These are phyloP conservation scores for Eupithecia inturbata DNA, from an alignment of 2,888 invertebrate species.

Conservation along the genomic window DNA sequence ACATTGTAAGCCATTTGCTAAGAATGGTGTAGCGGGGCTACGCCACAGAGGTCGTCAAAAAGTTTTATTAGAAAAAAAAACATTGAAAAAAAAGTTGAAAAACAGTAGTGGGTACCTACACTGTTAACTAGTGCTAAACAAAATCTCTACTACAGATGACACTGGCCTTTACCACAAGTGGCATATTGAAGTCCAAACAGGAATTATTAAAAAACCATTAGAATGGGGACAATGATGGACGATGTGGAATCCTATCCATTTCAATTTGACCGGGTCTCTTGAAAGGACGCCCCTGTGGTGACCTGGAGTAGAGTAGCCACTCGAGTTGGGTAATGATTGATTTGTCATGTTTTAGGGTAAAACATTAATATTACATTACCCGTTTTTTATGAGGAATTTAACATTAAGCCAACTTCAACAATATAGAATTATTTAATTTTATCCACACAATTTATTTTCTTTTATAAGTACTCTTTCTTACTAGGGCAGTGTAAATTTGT, in stretches of 20 bases:
- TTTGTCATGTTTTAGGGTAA: constrained; percentile 7
- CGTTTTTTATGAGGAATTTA: not conserved
- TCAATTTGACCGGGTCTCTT: constrained; percentile 75
- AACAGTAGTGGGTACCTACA: too few relatives aligned
- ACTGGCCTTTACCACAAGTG: constrained; percentile 64
- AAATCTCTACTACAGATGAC: constrained; percentile 8
- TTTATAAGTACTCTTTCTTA: too few relatives aligned
- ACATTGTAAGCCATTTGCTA: too few relatives aligned
- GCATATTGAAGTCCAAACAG: constrained; percentile 65
- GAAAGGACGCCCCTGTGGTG: constrained; percentile 71
- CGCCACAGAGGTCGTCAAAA: not conserved
- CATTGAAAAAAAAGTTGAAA: too few relatives aligned
- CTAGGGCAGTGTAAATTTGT: too few relatives aligned
- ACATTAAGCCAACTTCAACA: too few relatives aligned
- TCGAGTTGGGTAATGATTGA: constrained; percentile 8
- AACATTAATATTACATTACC: not conserved
- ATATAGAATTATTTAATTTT: too few relatives aligned
- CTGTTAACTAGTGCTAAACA: not conserved
- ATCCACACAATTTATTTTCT: too few relatives aligned
- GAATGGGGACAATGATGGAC: constrained; percentile 80
- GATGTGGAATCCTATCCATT: constrained; percentile 82
- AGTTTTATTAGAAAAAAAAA: not conserved
- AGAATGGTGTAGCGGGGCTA: too few relatives aligned
- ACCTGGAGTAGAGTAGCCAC: constrained; percentile 19
- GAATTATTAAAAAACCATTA: constrained; percentile 84